Percentiles rank a stretch among this genome's conserved stretches.
Evolutionary conservation across 1,140 invertebrate genomes (phyloP).

Genomic region (Lasaia peninsularis): DNA sequence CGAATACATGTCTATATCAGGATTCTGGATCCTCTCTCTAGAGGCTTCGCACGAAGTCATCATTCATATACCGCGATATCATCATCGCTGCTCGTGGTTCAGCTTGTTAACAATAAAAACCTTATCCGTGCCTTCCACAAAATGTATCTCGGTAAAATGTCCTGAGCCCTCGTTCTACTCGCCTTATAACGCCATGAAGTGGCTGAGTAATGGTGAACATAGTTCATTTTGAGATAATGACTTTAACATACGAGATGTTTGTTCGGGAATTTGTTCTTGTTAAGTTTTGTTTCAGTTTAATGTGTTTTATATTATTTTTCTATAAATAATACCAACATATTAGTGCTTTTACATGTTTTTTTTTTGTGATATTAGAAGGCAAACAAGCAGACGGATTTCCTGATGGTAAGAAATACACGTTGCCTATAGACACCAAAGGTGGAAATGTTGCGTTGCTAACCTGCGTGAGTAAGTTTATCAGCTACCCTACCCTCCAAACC

Average conservation of each 20-base stretch:
- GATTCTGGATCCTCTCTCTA: constrained; percentile 50
- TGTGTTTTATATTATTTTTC: too few relatives aligned
- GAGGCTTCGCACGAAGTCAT: constrained; percentile 73
- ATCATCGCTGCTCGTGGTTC: constrained; percentile 64
- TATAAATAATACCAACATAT: too few relatives aligned
- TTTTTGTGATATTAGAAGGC: too few relatives aligned
- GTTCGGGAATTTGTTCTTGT: background rate
- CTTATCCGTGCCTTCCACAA: constrained; percentile 63
- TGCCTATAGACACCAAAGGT: too few relatives aligned
- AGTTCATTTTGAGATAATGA: background rate
- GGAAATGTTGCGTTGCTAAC: too few relatives aligned
- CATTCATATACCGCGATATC: constrained; percentile 74
- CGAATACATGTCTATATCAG: constrained; percentile 52
- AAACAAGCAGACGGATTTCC: too few relatives aligned
- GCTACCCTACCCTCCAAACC: too few relatives aligned
- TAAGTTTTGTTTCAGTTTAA: too few relatives aligned
- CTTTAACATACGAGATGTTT: background rate
- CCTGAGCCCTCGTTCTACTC: background rate
- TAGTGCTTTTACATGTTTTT: too few relatives aligned
- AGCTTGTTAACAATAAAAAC: constrained; percentile 76
- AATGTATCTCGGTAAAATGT: constrained; percentile 11
- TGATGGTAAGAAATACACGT: too few relatives aligned
- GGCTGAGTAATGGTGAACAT: background rate
- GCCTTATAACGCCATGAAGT: background rate
- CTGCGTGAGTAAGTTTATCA: too few relatives aligned